Evolutionary conservation across 2,797 vertebrate species (phyloP), one percentile per base, ranked within the genome.

Genomic region (Oreochromis grahami): DNA sequence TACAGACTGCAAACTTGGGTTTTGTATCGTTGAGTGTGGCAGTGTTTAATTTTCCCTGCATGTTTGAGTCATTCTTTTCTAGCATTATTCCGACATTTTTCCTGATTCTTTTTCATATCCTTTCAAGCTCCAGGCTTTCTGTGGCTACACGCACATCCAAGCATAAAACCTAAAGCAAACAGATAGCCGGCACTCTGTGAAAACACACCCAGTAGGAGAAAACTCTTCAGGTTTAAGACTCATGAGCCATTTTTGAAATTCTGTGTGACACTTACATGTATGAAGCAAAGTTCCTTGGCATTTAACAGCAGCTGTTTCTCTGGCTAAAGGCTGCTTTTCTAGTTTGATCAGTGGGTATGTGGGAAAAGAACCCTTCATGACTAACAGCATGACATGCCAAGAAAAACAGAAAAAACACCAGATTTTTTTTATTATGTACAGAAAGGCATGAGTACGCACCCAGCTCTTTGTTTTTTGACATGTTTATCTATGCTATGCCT

Each of bases 91-190:
- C 10, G 5, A 63, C 24, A 24, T 26, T 74, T 78, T 77, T 72
- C 19, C 17, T 53, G 38, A 74, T 74, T 74, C 17, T 32, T 19
- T 78, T 65, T 80, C 6, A 38, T 24, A 79, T 86, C 63, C 84
- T 84, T 84, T 79, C 50, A 82, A 77, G 52, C 78, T 63, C 48
- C 38, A 51, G 63, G 38, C 26, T 41, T 83, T 84, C 77, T 84
- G 85, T 80, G 82, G 85, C 79, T 88, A 32, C 81, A 88, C 15
- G 74, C 87, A 86, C 79, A 70, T 85, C 78, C 80, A 15, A 90
- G 87, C 87, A 76, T 90, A 79, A 90, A 91, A 92, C 86, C 80
- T 77, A 84, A 86, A 65, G 58, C 78, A 86, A 90, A 84, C 83
- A 88, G 81, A 86, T 81, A 82, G 63, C 80, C 14, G 77, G 48